A percentile compares a stretch with the other conserved stretches of the same genome.
Conservation (phyloP, 2,113 vertebrate species). For the Barbus barbus region DNA sequence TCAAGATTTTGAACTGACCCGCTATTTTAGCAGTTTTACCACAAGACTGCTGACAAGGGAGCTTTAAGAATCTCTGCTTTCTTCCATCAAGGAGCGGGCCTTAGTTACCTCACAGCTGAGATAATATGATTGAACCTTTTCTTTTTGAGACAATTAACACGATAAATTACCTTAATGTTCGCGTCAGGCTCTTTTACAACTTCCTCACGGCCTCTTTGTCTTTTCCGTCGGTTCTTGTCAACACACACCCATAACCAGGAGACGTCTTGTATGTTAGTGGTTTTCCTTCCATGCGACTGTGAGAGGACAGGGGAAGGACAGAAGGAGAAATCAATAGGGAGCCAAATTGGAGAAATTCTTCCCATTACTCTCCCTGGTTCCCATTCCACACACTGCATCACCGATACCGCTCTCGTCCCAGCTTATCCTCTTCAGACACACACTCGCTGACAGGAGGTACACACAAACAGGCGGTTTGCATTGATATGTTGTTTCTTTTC, state of each 20-base stretch:
- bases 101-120: not conserved
- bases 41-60: slow-evolving; percentile 7
- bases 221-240: slow-evolving; percentile 17
- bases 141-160: slow-evolving; percentile 49
- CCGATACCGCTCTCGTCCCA: not conserved
- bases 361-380: slow-evolving; percentile 70
- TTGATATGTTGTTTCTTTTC: slow-evolving; percentile 10
- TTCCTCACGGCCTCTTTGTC: not conserved
- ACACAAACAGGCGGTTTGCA: slow-evolving; percentile 9
- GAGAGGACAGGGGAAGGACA: slow-evolving; percentile 53
- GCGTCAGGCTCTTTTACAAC: slow-evolving; percentile 40
- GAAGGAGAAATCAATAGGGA: slow-evolving; percentile 67
- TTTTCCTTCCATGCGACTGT: slow-evolving; percentile 50
- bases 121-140: not conserved
- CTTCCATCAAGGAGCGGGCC: not conserved
- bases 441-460: not conserved
- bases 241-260: not conserved
- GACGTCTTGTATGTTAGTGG: slow-evolving; percentile 3
- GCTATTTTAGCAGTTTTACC: slow-evolving; percentile 4
- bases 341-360: slow-evolving; percentile 72
- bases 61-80: not conserved
- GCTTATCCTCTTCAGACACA: slow-evolving; percentile 11
- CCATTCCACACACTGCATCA: slow-evolving; percentile 32
- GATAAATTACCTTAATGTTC: slow-evolving; percentile 57
- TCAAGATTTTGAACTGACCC: slow-evolving; percentile 28